Conservation (phyloP, 2,888 invertebrate genomes). For the Orthosia gothica region DNA sequence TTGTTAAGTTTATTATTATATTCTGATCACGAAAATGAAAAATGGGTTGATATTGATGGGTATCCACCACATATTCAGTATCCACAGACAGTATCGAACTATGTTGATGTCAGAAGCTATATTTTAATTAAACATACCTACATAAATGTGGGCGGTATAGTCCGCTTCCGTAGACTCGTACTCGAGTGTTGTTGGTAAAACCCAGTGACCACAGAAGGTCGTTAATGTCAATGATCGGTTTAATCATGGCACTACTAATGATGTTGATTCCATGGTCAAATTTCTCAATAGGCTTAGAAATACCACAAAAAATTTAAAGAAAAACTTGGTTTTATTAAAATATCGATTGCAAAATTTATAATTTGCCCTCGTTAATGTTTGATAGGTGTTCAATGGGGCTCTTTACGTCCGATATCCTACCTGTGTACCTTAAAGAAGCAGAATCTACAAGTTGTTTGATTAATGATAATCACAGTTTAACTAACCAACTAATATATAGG, state of each 20-base stretch:
- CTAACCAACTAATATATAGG: no score
- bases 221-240: not conserved
- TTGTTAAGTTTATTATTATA: not conserved
- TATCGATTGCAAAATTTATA: not conserved
- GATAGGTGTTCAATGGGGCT: no score
- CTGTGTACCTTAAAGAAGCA: no score
- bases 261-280: not conserved
- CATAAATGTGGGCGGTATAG: not conserved
- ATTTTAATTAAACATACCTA: not conserved
- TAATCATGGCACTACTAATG: not conserved
- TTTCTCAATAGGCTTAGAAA: not conserved
- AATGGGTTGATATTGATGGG: no score
- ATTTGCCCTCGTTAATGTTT: not conserved
- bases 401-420: not conserved
- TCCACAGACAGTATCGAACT: not conserved
- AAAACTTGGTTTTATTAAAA: conserved; percentile 1
- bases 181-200: not conserved
- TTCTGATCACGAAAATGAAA: not conserved
- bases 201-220: not conserved
- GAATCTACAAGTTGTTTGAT: no score
- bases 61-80: no score
- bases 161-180: not conserved
- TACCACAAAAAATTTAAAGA: not conserved
- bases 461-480: no score
- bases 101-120: not conserved